These are phyloP conservation scores for Temnothorax curvispinosus DNA, from an alignment of 1,140 invertebrate genomes.

Conservation along the genomic window DNA sequence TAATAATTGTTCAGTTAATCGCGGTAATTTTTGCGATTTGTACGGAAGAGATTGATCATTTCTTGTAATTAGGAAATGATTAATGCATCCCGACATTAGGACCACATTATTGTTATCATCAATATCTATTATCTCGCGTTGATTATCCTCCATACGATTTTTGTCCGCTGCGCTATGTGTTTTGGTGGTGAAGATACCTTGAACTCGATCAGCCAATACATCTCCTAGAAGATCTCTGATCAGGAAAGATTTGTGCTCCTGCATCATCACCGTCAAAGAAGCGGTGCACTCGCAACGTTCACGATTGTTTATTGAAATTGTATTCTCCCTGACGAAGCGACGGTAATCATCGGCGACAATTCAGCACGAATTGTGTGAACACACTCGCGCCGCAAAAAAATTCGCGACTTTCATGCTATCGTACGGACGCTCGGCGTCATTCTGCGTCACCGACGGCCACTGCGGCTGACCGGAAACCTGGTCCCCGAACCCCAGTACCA, in stretches of 20 bases:
- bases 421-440: slow-evolving; percentile 70
- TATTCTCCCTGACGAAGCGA: background rate
- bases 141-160: background rate
- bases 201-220: slow-evolving; percentile 87
- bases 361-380: background rate
- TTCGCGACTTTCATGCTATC: slow-evolving; percentile 68
- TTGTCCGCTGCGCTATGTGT: background rate
- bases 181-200: slow-evolving; percentile 76
- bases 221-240: slow-evolving; percentile 92
- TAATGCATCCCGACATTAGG: background rate
- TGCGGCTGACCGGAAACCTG: slow-evolving; percentile 60
- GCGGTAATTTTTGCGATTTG: background rate
- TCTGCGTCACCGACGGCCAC: slow-evolving; percentile 66
- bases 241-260: slow-evolving; percentile 92
- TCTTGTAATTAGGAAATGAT: background rate
- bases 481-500: slow-evolving; percentile 25
- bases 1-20: background rate
- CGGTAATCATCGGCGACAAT: background rate
- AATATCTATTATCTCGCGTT: background rate
- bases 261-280: slow-evolving; percentile 81
- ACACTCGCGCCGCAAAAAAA: background rate
- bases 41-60: background rate
- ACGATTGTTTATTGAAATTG: background rate
- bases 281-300: background rate
- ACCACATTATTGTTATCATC: background rate